Evolutionary conservation across 2,888 invertebrate genomes (phyloP).

Genomic region (Drymonia ruficornis): DNA sequence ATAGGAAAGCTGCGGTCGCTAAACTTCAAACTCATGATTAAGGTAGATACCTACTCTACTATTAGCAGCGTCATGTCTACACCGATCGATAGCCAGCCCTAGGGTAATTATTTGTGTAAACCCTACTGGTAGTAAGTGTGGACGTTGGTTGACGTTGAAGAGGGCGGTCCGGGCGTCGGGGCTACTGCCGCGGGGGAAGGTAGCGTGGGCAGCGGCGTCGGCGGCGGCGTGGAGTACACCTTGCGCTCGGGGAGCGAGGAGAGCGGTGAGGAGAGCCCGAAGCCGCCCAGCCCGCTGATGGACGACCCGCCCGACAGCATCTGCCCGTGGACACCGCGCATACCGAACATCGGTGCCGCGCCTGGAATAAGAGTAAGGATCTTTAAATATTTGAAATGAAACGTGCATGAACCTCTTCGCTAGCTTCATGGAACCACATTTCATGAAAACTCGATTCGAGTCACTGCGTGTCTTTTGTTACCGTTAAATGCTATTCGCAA

Average conservation of each 20-base stretch:
- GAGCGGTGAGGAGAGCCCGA: conserved; percentile 70
- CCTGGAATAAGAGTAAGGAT: conserved; percentile 46
- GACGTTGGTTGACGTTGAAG: conserved; percentile 62
- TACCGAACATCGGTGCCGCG: conserved; percentile 70
- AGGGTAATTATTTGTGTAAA: not conserved
- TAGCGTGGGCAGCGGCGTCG: conserved; percentile 82
- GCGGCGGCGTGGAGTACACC: conserved; percentile 81
- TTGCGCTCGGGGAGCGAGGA: conserved; percentile 83
- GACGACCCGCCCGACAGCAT: conserved; percentile 69
- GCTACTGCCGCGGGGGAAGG: conserved; percentile 67
- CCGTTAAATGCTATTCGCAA: too few species aligned
- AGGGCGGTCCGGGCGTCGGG: conserved; percentile 73
- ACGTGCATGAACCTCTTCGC: too few species aligned
- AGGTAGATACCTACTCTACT: too few species aligned
- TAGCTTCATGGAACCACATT: too few species aligned
- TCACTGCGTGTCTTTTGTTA: too few species aligned
- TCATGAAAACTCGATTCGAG: too few species aligned
- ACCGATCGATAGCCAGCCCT: not conserved
- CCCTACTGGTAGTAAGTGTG: conserved; percentile 64
- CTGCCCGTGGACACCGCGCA: conserved; percentile 74
- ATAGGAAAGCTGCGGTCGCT: too few species aligned
- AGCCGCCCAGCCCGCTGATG: conserved; percentile 65
- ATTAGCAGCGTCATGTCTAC: too few species aligned
- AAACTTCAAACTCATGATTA: too few species aligned
- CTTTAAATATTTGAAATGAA: too few species aligned